Evolutionary conservation across 2,797 vertebrate species (phyloP).

Genomic region (Distichodus sexfasciatus): DNA sequence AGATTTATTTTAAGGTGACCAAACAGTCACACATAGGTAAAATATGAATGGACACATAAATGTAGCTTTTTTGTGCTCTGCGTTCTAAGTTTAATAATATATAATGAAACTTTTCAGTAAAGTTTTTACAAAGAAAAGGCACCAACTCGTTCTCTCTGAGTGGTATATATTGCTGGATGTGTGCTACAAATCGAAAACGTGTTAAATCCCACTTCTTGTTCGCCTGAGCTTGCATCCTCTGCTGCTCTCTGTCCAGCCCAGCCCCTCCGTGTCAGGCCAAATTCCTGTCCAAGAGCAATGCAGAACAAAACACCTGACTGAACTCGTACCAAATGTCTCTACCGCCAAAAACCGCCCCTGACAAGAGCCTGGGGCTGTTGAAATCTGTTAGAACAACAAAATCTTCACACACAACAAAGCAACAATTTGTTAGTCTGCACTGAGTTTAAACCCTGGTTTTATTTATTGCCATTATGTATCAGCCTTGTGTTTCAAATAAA

Average conservation of each 20-base stretch:
- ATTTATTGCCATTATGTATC: background rate
- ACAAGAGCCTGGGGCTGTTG: slow-evolving; percentile 34
- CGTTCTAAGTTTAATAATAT: no score
- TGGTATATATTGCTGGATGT: background rate
- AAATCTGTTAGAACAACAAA: slow-evolving; percentile 22
- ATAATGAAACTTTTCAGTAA: no score
- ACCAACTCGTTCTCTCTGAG: no score
- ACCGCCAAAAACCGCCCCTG: slow-evolving; percentile 24
- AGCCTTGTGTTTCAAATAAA: no score
- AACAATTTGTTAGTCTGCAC: background rate
- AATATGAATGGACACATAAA: no score
- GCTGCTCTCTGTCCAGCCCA: slow-evolving; percentile 30
- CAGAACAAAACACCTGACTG: slow-evolving; percentile 27
- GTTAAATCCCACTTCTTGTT: slow-evolving; percentile 15
- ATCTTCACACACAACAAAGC: background rate
- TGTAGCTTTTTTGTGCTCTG: background rate
- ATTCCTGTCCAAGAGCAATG: slow-evolving; percentile 14
- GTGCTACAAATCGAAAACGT: background rate
- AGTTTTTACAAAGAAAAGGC: no score
- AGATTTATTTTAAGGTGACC: no score
- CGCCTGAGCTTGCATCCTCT: slow-evolving; percentile 12
- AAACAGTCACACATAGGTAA: no score
- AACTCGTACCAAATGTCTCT: slow-evolving; percentile 20
- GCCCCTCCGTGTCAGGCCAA: slow-evolving; percentile 29
- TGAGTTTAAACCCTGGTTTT: background rate